These are phyloP conservation scores for Melanostoma mellinum DNA, from an alignment of 2,888 invertebrate species.

Conservation along the genomic window DNA sequence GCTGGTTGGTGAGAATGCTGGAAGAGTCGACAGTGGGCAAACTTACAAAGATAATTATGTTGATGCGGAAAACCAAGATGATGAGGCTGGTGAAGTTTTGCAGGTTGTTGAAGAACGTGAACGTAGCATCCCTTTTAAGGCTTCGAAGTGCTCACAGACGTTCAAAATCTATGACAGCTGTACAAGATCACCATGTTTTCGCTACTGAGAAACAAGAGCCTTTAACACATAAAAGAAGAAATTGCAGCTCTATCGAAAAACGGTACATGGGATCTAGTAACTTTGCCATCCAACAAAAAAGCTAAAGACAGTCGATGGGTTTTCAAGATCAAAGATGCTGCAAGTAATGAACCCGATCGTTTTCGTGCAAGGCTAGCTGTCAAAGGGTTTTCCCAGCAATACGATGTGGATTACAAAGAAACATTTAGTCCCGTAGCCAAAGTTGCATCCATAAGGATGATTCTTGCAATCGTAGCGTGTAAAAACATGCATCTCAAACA, in stretches of 20 bases:
- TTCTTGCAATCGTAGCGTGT: too few relatives aligned
- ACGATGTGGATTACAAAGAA: slow-evolving; percentile 75
- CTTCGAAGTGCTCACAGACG: neutral
- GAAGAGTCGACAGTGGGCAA: neutral
- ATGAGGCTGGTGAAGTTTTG: neutral
- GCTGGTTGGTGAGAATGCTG: neutral
- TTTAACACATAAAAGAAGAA: too few relatives aligned
- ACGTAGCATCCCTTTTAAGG: too few relatives aligned
- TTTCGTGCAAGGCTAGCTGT: slow-evolving; percentile 8
- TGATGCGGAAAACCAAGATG: neutral
- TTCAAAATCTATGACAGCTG: neutral
- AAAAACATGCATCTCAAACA: too few relatives aligned
- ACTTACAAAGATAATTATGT: too few relatives aligned
- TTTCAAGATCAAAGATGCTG: slow-evolving; percentile 21
- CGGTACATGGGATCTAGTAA: slow-evolving; percentile 16
- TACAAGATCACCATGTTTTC: neutral
- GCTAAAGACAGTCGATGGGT: slow-evolving; percentile 17
- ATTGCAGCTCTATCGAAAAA: too few relatives aligned
- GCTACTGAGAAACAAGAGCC: too few relatives aligned
- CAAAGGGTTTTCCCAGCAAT: slow-evolving; percentile 8
- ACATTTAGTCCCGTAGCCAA: slow-evolving; percentile 76
- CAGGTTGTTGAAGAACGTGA: too few relatives aligned
- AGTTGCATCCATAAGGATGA: slow-evolving; percentile 70
- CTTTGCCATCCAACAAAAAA: slow-evolving; percentile 1
- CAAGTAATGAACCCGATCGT: neutral